phyloP scores from a whole-genome alignment of 2,797 vertebrate genomes.

The Notamacropus eugenii region DNA sequence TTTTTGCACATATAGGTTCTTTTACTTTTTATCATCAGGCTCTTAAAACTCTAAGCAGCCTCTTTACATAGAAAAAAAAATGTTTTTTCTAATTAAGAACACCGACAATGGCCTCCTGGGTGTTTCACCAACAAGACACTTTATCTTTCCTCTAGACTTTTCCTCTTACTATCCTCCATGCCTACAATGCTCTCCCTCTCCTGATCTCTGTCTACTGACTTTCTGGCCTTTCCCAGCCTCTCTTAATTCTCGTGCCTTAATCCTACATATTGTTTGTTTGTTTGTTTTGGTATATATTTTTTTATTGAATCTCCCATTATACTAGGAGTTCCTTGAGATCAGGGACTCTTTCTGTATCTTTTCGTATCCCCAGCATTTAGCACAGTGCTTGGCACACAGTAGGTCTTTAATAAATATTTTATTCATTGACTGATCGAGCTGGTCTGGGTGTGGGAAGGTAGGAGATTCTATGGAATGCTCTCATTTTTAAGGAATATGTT shows the following conservation, averaged over 20 bases:
- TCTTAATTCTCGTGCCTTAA: not conserved
- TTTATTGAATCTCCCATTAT: not conserved
- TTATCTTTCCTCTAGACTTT: not conserved
- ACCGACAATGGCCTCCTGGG: not conserved
- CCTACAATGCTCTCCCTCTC: not conserved
- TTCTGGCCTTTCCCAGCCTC: not conserved
- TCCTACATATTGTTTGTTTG: not conserved
- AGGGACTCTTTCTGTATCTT: not conserved
- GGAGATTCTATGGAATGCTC: not conserved
- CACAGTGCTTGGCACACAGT: not conserved
- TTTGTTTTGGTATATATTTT: not conserved
- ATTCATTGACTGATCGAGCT: not conserved
- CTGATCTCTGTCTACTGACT: not conserved
- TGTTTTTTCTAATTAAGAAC: not conserved
- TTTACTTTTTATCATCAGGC: not conserved
- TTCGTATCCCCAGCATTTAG: not conserved
- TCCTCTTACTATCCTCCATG: not conserved
- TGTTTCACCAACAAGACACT: not conserved
- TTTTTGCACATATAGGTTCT: too few relatives aligned
- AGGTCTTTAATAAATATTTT: not conserved
- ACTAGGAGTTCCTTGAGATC: not conserved
- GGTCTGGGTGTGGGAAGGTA: not conserved
- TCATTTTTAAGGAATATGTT: not conserved
- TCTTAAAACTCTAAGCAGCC: not conserved
- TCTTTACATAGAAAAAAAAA: not conserved